A percentile compares a stretch with the other conserved stretches of the same genome.
Evolutionary conservation across 2,113 vertebrate genomes (phyloP).

Genomic region (Sebastes schlegelii): DNA sequence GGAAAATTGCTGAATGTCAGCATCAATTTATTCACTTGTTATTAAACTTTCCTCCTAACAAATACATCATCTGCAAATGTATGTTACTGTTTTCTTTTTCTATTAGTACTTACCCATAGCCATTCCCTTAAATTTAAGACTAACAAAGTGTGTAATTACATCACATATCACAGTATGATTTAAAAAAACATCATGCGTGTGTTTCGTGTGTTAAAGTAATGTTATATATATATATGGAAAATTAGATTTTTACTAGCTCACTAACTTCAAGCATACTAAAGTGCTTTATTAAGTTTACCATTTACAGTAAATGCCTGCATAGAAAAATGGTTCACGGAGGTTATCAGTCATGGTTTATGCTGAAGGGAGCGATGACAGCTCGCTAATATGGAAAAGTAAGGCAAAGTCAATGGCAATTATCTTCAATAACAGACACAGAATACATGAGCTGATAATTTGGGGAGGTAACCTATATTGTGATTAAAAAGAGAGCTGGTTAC

Average conservation of each 20-base stretch:
- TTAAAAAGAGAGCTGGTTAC: background rate
- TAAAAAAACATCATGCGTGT: background rate
- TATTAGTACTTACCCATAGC: background rate
- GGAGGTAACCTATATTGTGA: background rate
- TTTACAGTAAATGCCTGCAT: conserved; percentile 1
- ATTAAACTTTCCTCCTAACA: background rate
- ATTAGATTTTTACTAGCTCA: background rate
- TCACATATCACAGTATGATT: background rate
- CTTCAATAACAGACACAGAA: background rate
- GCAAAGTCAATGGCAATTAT: background rate
- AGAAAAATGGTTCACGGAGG: background rate
- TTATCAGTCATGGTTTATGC: background rate
- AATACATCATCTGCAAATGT: background rate
- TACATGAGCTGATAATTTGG: background rate
- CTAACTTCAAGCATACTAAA: background rate
- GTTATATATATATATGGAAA: background rate
- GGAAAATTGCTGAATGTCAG: background rate
- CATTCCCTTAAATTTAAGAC: background rate
- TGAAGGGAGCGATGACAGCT: background rate
- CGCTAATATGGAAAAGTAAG: background rate
- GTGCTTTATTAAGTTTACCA: conserved; percentile 7
- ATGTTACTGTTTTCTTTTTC: background rate
- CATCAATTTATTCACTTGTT: background rate
- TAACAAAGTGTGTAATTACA: background rate
- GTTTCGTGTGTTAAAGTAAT: background rate